Conservation (phyloP, 2,888 invertebrate genomes). For the Chironomus tentans region DNA sequence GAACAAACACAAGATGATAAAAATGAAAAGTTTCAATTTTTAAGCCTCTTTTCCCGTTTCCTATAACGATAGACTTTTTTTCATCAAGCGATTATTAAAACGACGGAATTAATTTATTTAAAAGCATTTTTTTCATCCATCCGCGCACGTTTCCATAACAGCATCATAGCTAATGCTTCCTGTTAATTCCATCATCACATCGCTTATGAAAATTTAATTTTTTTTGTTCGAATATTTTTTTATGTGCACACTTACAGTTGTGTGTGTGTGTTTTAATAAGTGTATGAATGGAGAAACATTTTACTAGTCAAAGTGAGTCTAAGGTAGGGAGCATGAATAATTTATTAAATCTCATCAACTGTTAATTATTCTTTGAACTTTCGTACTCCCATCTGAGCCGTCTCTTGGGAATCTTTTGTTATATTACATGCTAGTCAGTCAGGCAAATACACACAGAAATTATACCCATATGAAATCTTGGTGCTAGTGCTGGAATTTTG, state of each 20-base stretch:
- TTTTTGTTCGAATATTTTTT: too few relatives aligned
- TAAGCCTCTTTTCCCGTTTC: slow-evolving; percentile 24
- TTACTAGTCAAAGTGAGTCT: background rate
- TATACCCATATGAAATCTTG: too few relatives aligned
- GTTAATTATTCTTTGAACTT: slow-evolving; percentile 26
- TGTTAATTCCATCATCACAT: slow-evolving; percentile 26
- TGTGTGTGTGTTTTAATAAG: background rate
- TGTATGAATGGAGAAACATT: background rate
- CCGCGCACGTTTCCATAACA: slow-evolving; percentile 16
- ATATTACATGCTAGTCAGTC: background rate
- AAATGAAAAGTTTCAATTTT: background rate
- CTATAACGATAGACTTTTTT: background rate
- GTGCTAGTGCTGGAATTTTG: too few relatives aligned
- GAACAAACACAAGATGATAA: too few relatives aligned
- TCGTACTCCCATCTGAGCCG: background rate
- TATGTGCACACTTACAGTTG: background rate
- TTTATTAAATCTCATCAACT: slow-evolving; percentile 26
- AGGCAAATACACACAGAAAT: too few relatives aligned
- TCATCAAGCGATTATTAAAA: slow-evolving; percentile 23
- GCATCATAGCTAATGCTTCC: slow-evolving; percentile 25
- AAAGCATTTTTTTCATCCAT: slow-evolving; percentile 14
- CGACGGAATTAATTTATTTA: slow-evolving; percentile 26
- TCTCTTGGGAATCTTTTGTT: background rate
- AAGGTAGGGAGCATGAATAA: slow-evolving; percentile 20
- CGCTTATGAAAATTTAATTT: background rate